phyloP scores from a whole-genome alignment of 2,797 vertebrate species.

The Nannoperca australis region DNA sequence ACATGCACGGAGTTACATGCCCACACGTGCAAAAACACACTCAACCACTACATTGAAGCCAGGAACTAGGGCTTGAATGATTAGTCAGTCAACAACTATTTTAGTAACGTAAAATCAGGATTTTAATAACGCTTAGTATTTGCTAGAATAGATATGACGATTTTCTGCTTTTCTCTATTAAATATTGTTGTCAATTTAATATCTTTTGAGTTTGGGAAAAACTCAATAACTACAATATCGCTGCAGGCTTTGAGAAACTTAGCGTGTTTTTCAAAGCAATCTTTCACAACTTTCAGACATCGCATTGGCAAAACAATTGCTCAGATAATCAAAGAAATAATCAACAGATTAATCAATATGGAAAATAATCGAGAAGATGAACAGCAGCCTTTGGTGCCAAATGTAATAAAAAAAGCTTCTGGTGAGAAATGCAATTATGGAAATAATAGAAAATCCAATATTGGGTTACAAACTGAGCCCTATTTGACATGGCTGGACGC shows the following conservation, averaged over 20 bases:
- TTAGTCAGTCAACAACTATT: background rate
- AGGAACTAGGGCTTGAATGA: background rate
- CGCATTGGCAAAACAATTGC: background rate
- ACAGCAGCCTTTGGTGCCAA: conserved; percentile 10
- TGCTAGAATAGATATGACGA: background rate
- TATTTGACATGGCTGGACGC: conserved; percentile 56
- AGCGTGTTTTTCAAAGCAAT: background rate
- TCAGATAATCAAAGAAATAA: background rate
- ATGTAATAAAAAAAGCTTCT: conserved; percentile 18
- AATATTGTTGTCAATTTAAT: background rate
- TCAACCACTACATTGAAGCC: background rate
- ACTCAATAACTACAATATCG: background rate
- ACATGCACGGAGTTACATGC: background rate
- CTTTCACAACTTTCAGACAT: background rate
- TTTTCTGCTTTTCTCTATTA: background rate
- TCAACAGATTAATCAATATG: conserved; percentile 36
- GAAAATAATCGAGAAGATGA: conserved; percentile 23
- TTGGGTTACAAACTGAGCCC: conserved; percentile 44
- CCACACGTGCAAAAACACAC: background rate
- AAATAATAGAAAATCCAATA: conserved; percentile 62
- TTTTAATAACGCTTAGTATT: background rate
- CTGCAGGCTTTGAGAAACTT: background rate
- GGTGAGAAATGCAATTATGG: conserved; percentile 41
- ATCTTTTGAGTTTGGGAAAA: background rate
- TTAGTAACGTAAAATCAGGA: too few species aligned